phyloP scores from a whole-genome alignment of 2,113 vertebrate genomes.

The Chlamydotis undulata region DNA sequence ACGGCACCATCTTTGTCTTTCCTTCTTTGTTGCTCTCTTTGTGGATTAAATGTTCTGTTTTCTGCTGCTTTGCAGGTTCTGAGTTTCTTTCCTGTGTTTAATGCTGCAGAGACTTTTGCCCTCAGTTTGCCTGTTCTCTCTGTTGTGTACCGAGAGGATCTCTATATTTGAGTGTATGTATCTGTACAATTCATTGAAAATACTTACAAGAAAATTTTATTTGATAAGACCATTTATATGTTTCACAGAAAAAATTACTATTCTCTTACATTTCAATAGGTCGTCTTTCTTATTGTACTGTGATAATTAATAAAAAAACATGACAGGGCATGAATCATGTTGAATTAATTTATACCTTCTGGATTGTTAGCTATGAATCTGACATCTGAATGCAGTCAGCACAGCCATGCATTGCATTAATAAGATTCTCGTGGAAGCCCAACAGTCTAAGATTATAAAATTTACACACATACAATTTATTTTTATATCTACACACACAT shows the following conservation, averaged over 20 bases:
- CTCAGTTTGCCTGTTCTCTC: not conserved
- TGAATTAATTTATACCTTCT: conserved; percentile 44
- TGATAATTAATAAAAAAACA: conserved; percentile 48
- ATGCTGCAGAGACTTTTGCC: not conserved
- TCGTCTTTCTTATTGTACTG: not conserved
- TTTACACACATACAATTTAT: not conserved
- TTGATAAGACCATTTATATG: not conserved
- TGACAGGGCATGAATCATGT: not conserved
- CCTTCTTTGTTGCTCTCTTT: not conserved
- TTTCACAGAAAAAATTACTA: not conserved
- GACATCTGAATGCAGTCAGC: conserved; percentile 14
- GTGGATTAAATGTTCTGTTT: not conserved
- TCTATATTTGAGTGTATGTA: not conserved
- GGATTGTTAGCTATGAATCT: conserved; percentile 19
- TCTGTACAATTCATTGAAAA: not conserved
- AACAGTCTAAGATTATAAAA: not conserved
- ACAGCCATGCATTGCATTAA: not conserved
- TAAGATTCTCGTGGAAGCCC: not conserved
- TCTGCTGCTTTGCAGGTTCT: not conserved
- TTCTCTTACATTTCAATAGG: not conserved
- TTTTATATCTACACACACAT: not conserved
- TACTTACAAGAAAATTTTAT: not conserved
- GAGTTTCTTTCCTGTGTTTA: not conserved
- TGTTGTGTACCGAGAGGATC: not conserved
- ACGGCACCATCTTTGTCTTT: fast-evolving